Conservation (phyloP, 92 coral and sea anemone species). For the Palythoa grandis region DNA sequence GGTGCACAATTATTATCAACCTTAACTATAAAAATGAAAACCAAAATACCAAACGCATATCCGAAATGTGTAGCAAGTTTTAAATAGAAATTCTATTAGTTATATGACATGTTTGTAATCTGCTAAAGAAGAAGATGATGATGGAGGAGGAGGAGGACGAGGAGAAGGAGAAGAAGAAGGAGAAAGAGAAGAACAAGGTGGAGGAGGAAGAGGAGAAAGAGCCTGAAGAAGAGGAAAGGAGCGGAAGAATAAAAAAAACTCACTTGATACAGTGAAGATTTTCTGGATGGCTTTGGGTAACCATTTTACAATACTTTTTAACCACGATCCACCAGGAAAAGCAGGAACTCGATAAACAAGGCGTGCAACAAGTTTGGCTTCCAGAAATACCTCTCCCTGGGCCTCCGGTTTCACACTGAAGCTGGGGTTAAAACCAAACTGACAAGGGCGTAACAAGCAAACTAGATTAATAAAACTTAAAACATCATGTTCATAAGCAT, state of each 20-base stretch:
- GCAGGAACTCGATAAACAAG: slow-evolving; percentile 53
- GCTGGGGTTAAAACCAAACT: slow-evolving; percentile 35
- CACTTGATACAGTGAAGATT: not conserved
- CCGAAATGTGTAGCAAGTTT: too few relatives aligned
- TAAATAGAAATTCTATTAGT: too few relatives aligned
- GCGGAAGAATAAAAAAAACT: not conserved
- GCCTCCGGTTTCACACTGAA: slow-evolving; percentile 29
- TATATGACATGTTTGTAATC: too few relatives aligned
- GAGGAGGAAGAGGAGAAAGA: too few relatives aligned
- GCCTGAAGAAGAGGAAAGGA: not conserved
- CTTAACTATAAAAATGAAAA: too few relatives aligned
- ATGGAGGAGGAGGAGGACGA: too few relatives aligned
- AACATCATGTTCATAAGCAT: not conserved
- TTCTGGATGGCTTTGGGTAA: slow-evolving; percentile 18
- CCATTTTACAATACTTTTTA: not conserved
- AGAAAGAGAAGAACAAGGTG: too few relatives aligned
- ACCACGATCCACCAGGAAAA: not conserved
- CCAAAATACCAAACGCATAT: too few relatives aligned
- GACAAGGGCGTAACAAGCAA: not conserved
- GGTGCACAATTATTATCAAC: too few relatives aligned
- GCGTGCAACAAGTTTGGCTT: slow-evolving; percentile 40
- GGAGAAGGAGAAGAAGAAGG: too few relatives aligned
- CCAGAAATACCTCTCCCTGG: slow-evolving; percentile 18
- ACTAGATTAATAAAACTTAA: not conserved
- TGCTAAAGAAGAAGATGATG: too few relatives aligned